phyloP scores from a whole-genome alignment of 2,113 vertebrate genomes.

The Syrrhaptes paradoxus region DNA sequence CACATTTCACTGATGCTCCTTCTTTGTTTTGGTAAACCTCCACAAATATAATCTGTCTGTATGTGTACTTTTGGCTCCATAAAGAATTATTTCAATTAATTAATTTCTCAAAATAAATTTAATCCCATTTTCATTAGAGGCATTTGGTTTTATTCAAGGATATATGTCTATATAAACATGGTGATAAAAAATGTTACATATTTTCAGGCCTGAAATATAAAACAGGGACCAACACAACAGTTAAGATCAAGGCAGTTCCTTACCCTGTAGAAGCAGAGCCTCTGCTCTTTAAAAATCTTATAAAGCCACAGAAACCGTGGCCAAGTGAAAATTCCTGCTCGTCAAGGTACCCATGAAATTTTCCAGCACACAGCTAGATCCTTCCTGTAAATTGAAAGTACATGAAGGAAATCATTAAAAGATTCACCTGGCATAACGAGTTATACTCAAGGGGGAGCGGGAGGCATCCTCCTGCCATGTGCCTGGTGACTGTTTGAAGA shows the following conservation, averaged over 20 bases:
- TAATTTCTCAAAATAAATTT: not conserved
- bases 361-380: not conserved
- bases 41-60: not conserved
- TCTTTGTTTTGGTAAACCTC: not conserved
- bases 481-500: not conserved
- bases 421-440: not conserved
- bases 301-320: not conserved
- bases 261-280: not conserved
- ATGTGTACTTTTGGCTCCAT: not conserved
- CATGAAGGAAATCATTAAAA: not conserved
- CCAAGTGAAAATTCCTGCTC: not conserved
- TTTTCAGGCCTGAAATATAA: not conserved
- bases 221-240: not conserved
- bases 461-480: not conserved
- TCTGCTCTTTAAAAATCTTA: not conserved
- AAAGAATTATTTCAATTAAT: not conserved
- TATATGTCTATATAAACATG: not conserved
- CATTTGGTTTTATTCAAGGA: not conserved
- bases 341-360: not conserved
- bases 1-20: not conserved
- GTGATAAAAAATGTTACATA: accelerated
- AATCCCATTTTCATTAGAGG: not conserved
- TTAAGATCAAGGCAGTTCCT: not conserved
- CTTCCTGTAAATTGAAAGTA: not conserved
- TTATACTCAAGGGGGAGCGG: not conserved